These are phyloP conservation scores for Euthynnus affinis DNA, from an alignment of 2,797 vertebrate species.

Conservation along the genomic window DNA sequence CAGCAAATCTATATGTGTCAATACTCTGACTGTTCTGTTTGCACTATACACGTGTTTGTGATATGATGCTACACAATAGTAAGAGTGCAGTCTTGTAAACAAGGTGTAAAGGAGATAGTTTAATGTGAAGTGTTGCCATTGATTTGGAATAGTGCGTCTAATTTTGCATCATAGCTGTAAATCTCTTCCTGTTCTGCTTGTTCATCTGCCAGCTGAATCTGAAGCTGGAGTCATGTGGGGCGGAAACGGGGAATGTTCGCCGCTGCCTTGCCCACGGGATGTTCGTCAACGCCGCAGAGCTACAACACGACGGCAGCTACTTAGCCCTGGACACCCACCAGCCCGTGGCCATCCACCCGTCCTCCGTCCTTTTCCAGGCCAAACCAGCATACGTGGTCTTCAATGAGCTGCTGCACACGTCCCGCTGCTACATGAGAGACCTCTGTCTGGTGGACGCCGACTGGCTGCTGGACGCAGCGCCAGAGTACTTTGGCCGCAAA, in stretches of 20 bases:
- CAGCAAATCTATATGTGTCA: background rate
- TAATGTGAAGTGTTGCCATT: no score
- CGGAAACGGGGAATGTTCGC: constrained; percentile 86
- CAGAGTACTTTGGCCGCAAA: constrained; percentile 92
- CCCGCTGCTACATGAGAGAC: constrained; percentile 96
- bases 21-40: background rate
- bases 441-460: constrained; percentile 93
- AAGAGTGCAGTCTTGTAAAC: no score
- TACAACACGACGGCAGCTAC: constrained; percentile 92
- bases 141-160: no score
- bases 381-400: constrained; percentile 93
- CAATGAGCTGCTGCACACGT: constrained; percentile 94
- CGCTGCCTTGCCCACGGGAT: constrained; percentile 95
- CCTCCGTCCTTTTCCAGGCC: constrained; percentile 95
- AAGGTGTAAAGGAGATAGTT: no score
- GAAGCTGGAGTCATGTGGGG: constrained; percentile 89
- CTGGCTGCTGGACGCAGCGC: constrained; percentile 95
- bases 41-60: no score
- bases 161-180: background rate
- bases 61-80: no score
- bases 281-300: constrained; percentile 93
- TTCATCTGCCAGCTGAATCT: constrained; percentile 87
- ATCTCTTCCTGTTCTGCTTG: background rate
- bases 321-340: constrained; percentile 91
- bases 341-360: constrained; percentile 93